Conservation (phyloP, 2,888 invertebrate genomes). For the Microchrysa polita region DNA sequence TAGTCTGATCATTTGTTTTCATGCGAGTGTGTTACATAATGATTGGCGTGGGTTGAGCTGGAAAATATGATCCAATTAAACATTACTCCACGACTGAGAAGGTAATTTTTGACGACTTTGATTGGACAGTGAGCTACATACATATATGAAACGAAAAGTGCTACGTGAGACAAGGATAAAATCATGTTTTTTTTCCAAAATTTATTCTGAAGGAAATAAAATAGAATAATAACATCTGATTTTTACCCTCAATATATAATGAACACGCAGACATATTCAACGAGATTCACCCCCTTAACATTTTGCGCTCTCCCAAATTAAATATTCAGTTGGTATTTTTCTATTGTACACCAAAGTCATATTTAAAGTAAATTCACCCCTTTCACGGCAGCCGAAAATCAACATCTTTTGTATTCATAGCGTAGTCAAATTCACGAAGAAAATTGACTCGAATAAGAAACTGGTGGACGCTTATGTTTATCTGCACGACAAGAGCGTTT, state of each 20-base stretch:
- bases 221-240: too few species aligned
- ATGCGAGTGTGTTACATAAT: neutral
- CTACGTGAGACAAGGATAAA: too few species aligned
- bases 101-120: neutral
- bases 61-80: neutral
- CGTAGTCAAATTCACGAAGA: neutral
- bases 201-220: too few species aligned
- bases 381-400: neutral
- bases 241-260: too few species aligned
- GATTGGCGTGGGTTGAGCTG: neutral
- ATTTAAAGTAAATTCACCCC: slow-evolving; percentile 12
- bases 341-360: too few species aligned
- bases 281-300: too few species aligned
- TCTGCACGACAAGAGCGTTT: too few species aligned
- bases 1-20: neutral
- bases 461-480: too few species aligned
- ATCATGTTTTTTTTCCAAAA: too few species aligned
- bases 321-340: too few species aligned
- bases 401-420: slow-evolving; percentile 30
- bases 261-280: too few species aligned
- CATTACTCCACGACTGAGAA: neutral
- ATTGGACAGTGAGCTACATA: neutral
- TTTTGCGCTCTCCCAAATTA: too few species aligned
- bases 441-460: neutral
- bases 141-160: neutral